phyloP scores from a whole-genome alignment of 2,113 vertebrate genomes.

The Saccopteryx bilineata region DNA sequence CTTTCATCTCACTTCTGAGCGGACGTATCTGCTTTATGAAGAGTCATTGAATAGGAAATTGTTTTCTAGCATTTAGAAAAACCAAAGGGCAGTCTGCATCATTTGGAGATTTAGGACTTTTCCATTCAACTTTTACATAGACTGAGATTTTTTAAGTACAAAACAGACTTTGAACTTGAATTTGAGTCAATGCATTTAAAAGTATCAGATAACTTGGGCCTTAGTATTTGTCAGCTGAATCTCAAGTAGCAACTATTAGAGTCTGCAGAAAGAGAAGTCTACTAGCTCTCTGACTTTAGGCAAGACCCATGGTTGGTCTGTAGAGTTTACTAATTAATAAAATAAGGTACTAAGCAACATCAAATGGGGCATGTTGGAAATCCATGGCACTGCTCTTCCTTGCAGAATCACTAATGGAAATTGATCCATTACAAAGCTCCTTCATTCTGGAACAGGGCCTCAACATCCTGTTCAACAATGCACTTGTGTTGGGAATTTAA shows the following conservation, averaged over 20 bases:
- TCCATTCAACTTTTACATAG: neutral
- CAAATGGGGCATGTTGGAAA: neutral
- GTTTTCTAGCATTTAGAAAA: neutral
- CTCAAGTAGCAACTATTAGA: neutral
- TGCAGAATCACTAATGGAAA: neutral
- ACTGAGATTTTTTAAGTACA: neutral
- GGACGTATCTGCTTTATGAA: neutral
- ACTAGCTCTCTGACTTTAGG: neutral
- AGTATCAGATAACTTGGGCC: neutral
- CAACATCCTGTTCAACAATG: neutral
- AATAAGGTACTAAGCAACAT: neutral
- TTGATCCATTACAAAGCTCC: neutral
- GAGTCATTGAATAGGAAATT: neutral
- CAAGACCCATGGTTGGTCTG: neutral
- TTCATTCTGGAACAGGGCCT: neutral
- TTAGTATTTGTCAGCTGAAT: neutral
- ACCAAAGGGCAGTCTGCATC: neutral
- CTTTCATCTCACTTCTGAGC: neutral
- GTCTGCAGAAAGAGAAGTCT: neutral
- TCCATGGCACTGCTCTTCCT: neutral
- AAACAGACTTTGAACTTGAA: neutral
- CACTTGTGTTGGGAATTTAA: neutral
- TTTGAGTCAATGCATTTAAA: neutral
- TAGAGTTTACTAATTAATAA: neutral
- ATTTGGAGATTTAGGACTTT: neutral